These are phyloP conservation scores for Dasypolia templi DNA, from an alignment of 2,888 invertebrate species.

Conservation along the genomic window DNA sequence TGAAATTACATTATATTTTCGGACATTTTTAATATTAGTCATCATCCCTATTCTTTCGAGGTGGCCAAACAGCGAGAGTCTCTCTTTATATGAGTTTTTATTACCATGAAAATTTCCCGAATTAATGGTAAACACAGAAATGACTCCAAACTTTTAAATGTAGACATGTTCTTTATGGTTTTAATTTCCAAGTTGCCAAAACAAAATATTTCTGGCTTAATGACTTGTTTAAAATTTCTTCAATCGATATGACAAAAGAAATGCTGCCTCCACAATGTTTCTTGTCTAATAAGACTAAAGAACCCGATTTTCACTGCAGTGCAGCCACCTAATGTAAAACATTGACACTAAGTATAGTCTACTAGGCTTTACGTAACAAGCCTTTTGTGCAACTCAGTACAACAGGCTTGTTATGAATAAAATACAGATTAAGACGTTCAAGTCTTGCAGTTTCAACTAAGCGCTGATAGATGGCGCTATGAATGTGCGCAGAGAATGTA, in stretches of 20 bases:
- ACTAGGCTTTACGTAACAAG: not conserved
- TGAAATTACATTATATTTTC: no score
- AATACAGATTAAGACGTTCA: not conserved
- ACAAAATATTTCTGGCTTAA: not conserved
- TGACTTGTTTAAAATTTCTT: not conserved
- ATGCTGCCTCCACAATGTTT: not conserved
- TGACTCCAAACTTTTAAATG: no score
- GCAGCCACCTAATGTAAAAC: conserved; percentile 25
- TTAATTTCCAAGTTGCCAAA: not conserved
- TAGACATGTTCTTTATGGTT: not conserved
- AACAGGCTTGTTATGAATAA: conserved; percentile 9
- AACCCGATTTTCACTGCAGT: conserved; percentile 4
- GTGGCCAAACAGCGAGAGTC: not conserved
- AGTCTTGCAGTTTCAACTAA: conserved; percentile 5
- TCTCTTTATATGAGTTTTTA: not conserved
- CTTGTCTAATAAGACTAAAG: not conserved
- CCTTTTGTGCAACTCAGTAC: not conserved
- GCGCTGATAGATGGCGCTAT: conserved; percentile 28
- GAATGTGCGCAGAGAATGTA: not conserved
- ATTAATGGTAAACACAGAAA: not conserved
- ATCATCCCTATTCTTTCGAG: not conserved
- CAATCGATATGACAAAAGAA: not conserved
- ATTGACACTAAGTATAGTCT: conserved; percentile 3
- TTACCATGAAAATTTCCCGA: not conserved
- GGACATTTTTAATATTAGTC: no score